Base-by-base conservation (phyloP, 1,140 invertebrate species). In the Brachystomella parvula region DNA sequence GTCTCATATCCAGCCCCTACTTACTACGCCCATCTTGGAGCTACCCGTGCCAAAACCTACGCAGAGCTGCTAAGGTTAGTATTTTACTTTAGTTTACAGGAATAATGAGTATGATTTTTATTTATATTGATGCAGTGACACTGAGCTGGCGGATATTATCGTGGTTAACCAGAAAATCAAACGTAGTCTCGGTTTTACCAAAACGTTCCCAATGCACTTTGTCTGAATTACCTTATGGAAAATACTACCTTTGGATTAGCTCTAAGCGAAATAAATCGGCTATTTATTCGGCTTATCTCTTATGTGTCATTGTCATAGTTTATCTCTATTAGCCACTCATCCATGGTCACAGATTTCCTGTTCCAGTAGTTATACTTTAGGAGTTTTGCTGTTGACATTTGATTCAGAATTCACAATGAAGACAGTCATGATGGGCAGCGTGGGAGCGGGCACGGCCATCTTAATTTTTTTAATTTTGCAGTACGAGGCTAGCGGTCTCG, bases 1-100 rank as follows among this genome's bases (percentile, higher is more conserved):
- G 91, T 96, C 0, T 93, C 90, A 19, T 94, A 95, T 80, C 92
- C 92, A 1, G 88, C 93, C 0, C 92, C 93, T 1, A 93, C 90
- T 0, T 95, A 95, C 78, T 94, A 95, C 78, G 91, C 93, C 29
- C 92, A 96, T 81, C 82, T 94, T 57, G 91, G 87, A 24, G 92
- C 91, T 15, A 86, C 86, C 65, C 81, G 92, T 56, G 90, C 86
- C 0, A 78, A 53, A 24, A 24, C 49, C 49, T 53, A 53, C 24
- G 49, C 49, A 19, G 49, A 53, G 9, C 9, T 24, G 6, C 24
- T 53, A 24, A 26, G 24, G 49, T 53, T 6, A 53, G 12, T 53
- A 15, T 19, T 26, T 15, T 24, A 53, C 12, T 9, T 9, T 17
- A 53, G 6, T 15, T 53, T 53, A 24, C 12, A 15, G 12, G 12